Evolutionary conservation across 2,888 invertebrate species (phyloP).

Genomic region (Plusia festucae): DNA sequence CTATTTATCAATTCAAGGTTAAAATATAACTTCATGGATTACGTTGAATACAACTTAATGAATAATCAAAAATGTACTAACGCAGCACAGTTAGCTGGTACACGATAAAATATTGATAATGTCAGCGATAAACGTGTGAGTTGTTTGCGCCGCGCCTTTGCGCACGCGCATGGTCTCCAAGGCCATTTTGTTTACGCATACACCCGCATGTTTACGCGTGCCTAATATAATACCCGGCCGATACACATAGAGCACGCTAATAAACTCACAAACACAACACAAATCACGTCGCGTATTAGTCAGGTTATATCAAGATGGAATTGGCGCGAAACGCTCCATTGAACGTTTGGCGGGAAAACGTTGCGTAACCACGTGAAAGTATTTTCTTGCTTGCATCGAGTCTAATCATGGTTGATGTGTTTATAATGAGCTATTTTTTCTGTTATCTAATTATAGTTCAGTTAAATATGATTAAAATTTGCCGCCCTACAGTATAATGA

Average conservation of each 20-base stretch:
- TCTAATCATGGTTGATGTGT: constrained; percentile 33
- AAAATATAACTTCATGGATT: constrained; percentile 36
- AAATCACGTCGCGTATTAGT: constrained; percentile 69
- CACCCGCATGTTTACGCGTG: constrained; percentile 80
- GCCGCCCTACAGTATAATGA: neutral
- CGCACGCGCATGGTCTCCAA: constrained; percentile 79
- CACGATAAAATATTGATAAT: constrained; percentile 78
- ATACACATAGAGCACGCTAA: constrained; percentile 59
- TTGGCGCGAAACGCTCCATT: constrained; percentile 87
- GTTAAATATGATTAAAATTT: constrained; percentile 9
- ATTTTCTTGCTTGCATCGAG: constrained; percentile 63
- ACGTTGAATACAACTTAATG: constrained; percentile 43
- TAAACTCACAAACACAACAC: constrained; percentile 56
- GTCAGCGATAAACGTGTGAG: constrained; percentile 69
- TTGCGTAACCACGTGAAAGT: constrained; percentile 82
- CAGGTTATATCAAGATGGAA: constrained; percentile 70
- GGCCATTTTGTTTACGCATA: constrained; percentile 86
- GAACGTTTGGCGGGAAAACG: constrained; percentile 83
- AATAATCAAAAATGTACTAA: constrained; percentile 57
- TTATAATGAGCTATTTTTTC: constrained; percentile 42
- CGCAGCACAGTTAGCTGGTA: constrained; percentile 63
- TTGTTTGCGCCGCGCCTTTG: constrained; percentile 74
- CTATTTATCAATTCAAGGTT: constrained; percentile 64
- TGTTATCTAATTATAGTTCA: constrained; percentile 17
- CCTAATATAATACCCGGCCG: constrained; percentile 70